Base-by-base conservation (phyloP, 2,888 invertebrate species). In the Allacma fusca region DNA sequence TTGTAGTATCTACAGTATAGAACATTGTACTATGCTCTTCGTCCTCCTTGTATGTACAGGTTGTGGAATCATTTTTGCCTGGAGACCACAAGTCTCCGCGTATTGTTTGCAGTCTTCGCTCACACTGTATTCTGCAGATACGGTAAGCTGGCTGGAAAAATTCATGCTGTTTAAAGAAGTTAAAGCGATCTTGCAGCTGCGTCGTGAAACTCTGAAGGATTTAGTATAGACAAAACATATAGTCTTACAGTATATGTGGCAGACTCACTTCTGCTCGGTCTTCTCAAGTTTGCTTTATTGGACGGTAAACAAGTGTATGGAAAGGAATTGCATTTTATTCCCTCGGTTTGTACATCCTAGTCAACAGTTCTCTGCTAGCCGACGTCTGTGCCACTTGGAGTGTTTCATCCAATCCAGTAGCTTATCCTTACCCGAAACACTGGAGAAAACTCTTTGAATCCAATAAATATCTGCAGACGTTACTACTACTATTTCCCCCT, bases 101-200 rank as follows among this genome's bases (percentile, higher is more conserved):
- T n/a, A 19, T 19, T 50, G n/a, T n/a, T n/a, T n/a, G n/a, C n/a
- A n/a, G n/a, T n/a, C n/a, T n/a, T n/a, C 2, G 16, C n/a, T 50
- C 16, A 16, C 2, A 50, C 50, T 16, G 19, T 50, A 50, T 50
- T 34, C 34, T 34, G 34, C 9, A 50, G n/a, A 50, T 50, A 50
- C 50, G 4, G 2, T 16, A n/a, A 50, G 19, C 19, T 50, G 16
- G n/a, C 50, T 50, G 16, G 50, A 50, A 19, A 50, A 50, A 16
- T 16, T 50, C n/a, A n/a, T 50, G 50, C 9, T 50, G 50, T 50
- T 50, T 50, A 50, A 50, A 16, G 50, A 50, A 50, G 9, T n/a
- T 50, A 50, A 44, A 50, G 65, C 67, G 72, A 70, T 73, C 23
- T 64, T n/a, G 43, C 40, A 64, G 64, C 62, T 73, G 64, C 62